Conservation (phyloP, 2,888 invertebrate species). For the Caenorhabditis panamensis region DNA sequence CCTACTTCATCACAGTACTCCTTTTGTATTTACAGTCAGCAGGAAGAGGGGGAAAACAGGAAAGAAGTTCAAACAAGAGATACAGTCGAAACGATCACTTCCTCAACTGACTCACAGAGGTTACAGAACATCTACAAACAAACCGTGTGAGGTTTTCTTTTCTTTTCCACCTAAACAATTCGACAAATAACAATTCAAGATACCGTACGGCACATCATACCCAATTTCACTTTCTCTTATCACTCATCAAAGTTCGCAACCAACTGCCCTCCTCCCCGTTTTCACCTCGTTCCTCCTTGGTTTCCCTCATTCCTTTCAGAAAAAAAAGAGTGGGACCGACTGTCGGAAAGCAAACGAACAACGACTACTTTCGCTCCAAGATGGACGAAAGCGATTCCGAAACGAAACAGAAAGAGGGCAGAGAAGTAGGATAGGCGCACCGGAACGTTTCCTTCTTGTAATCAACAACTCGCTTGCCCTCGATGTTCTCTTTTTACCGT, state of each 20-base stretch:
- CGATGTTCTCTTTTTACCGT: not conserved
- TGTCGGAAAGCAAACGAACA: not conserved
- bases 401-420: conserved; percentile 17
- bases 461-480: conserved; percentile 20
- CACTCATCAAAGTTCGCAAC: conserved; percentile 4
- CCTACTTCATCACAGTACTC: not conserved
- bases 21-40: not conserved
- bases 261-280: not conserved
- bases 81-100: conserved; percentile 5
- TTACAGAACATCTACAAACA: conserved; percentile 11
- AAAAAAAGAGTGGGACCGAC: conserved; percentile 8
- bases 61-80: not conserved
- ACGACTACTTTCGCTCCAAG: conserved; percentile 23
- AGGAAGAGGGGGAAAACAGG: conserved; percentile 2
- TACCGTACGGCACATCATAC: conserved; percentile 11
- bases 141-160: not conserved
- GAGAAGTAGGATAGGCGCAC: conserved; percentile 25
- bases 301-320: conserved; percentile 7
- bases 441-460: conserved; percentile 10
- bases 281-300: not conserved
- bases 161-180: not conserved
- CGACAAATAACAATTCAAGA: conserved; percentile 6
- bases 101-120: conserved; percentile 28
- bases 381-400: conserved; percentile 40
- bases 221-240: conserved; percentile 21